These are phyloP conservation scores for Anastatus disparis DNA, from an alignment of 1,140 invertebrate genomes.

Conservation along the genomic window DNA sequence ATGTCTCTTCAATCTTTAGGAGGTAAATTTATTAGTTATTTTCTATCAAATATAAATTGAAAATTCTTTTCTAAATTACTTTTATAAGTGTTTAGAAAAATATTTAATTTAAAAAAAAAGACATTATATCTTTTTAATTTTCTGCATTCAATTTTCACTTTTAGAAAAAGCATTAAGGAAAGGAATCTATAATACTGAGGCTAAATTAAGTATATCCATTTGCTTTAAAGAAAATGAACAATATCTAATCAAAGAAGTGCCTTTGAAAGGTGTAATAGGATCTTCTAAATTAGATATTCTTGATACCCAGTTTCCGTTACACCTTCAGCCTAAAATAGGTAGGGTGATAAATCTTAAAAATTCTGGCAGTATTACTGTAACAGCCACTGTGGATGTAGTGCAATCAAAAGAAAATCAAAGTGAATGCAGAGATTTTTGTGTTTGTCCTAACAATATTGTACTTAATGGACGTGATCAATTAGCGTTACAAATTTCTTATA, in stretches of 20 bases:
- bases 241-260: constrained; percentile 51
- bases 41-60: no score
- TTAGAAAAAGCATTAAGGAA: constrained; percentile 17
- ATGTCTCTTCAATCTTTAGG: constrained; percentile 38
- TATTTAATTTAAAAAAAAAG: no score
- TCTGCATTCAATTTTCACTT: no score
- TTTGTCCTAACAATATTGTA: constrained; percentile 47
- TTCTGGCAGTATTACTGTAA: constrained; percentile 49
- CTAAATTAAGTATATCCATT: constrained; percentile 16
- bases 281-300: constrained; percentile 52
- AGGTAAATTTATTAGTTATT: constrained; percentile 33
- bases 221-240: constrained; percentile 44
- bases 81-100: no score
- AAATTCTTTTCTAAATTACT: constrained; percentile 18
- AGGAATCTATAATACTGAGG: constrained; percentile 22
- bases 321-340: constrained; percentile 47
- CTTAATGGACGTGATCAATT: constrained; percentile 49
- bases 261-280: constrained; percentile 51
- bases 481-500: constrained; percentile 51
- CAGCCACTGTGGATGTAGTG: constrained; percentile 32
- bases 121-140: constrained; percentile 1
- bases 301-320: constrained; percentile 52
- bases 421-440: constrained; percentile 34
- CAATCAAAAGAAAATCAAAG: constrained; percentile 37
- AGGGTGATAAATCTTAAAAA: constrained; percentile 53